Base-by-base conservation (phyloP, 2,113 vertebrate species). In the Salvator merianae region DNA sequence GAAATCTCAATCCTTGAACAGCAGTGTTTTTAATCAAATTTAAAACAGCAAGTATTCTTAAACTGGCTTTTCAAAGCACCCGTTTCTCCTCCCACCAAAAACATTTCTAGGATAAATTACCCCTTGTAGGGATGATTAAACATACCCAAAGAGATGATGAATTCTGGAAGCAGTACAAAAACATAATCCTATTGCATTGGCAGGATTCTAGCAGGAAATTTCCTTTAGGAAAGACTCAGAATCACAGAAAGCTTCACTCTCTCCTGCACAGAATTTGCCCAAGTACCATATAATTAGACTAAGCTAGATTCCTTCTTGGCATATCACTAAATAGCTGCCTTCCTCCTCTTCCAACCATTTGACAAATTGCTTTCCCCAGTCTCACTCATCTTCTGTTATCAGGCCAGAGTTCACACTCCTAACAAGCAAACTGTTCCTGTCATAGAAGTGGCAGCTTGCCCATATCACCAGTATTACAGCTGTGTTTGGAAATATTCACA, bases 251-350 rank as follows among this genome's bases (percentile, higher is more conserved):
- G 36, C 34, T 73, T 53, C 53, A 12, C 69, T 82, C 28, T 62
- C 50, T 73, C 80, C 32, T 71, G 66, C 55, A 47, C 47, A 55
- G 79, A 70, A 81, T 81, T 71, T 81, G 50, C 69, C 79, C 70
- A 82, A 74, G 30, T n/a, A 43, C 81, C 70, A 43, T 73, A 63
- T 65, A 72, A 74, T 82, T 74, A 73, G 53, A 74, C 53, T 59
- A 71, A 81, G 80, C 24, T 55, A 40, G 47, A 59, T 59, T 65
- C 53, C 32, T 30, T 74, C 81, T 72, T 65, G 63, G 81, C 36
- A 43, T 55, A 43, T 6, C 59, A n/a, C 34, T 22, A 16, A 69
- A 82, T 28, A 36, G 47, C 66, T 53, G 30, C 8, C 7, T 36
- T 53, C 24, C 43, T 36, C 28, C 32, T 28, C 26, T 59, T 59